Conservation (phyloP, 2,888 invertebrate genomes). For the Clunio marinus region DNA sequence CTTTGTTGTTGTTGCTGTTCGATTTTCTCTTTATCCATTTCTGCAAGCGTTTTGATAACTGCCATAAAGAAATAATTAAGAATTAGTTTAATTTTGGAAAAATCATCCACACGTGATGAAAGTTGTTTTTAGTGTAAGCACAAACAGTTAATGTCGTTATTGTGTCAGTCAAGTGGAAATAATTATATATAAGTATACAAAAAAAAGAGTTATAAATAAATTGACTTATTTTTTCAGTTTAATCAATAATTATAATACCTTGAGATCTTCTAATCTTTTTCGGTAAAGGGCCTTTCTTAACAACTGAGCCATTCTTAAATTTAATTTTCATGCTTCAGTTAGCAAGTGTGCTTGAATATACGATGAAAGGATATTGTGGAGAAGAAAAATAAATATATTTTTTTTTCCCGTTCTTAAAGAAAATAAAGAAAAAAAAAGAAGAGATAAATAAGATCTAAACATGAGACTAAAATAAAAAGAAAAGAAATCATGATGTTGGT, state of each 20-base stretch:
- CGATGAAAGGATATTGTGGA: neutral
- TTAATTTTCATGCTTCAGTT: slow-evolving; percentile 33
- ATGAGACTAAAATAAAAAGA: too few species aligned
- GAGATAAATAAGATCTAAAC: neutral
- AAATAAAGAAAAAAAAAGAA: slow-evolving; percentile 15
- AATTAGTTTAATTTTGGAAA: neutral
- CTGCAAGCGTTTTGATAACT: slow-evolving; percentile 26
- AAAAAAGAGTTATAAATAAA: too few species aligned
- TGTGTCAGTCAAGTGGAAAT: neutral
- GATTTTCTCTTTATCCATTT: slow-evolving; percentile 34
- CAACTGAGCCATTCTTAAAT: slow-evolving; percentile 36
- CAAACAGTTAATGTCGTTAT: neutral
- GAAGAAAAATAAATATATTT: slow-evolving; percentile 12
- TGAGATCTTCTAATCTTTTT: slow-evolving; percentile 23
- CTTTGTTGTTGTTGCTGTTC: slow-evolving; percentile 15
- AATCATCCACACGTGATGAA: neutral
- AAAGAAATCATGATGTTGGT: too few species aligned
- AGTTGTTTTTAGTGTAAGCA: neutral
- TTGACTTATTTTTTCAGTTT: too few species aligned
- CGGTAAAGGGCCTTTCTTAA: slow-evolving; percentile 16
- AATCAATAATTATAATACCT: neutral
- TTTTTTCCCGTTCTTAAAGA: too few species aligned
- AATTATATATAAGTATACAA: neutral
- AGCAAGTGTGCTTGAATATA: neutral
- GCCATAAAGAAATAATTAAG: neutral